Conservation (phyloP, 2,888 invertebrate species). For the Mycalesis mineus region DNA sequence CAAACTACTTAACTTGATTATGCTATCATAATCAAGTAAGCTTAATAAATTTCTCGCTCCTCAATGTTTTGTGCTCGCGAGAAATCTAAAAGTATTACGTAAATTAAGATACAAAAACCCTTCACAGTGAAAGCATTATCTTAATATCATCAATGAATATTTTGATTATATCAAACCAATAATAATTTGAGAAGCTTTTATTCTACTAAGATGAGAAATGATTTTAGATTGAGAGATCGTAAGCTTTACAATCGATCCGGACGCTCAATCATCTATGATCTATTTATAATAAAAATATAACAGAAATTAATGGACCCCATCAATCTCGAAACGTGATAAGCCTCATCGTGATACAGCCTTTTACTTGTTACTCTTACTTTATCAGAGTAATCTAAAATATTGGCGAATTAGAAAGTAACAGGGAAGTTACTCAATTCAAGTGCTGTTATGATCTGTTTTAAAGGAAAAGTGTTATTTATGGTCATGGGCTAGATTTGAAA, state of each 20-base stretch:
- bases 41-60: no score
- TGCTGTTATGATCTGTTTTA: constrained; percentile 1
- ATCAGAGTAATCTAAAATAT: constrained; percentile 17
- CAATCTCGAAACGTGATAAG: constrained; percentile 12
- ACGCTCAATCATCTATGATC: constrained; percentile 6
- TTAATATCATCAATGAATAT: neutral
- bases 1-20: no score
- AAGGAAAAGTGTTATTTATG: constrained; percentile 8
- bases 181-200: neutral
- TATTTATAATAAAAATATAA: constrained; percentile 10
- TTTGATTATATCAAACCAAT: neutral
- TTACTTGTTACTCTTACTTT: constrained; percentile 13
- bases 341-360: neutral
- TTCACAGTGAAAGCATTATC: neutral
- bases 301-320: constrained; percentile 6
- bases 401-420: constrained; percentile 15
- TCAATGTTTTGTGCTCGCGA: no score
- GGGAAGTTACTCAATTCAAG: constrained; percentile 5
- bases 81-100: neutral
- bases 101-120: neutral
- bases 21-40: no score
- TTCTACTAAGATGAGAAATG: neutral
- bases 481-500: neutral
- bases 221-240: neutral
- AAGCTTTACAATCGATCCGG: neutral